Base-by-base conservation (phyloP, 2,113 vertebrate genomes). In the Corapipo altera region DNA sequence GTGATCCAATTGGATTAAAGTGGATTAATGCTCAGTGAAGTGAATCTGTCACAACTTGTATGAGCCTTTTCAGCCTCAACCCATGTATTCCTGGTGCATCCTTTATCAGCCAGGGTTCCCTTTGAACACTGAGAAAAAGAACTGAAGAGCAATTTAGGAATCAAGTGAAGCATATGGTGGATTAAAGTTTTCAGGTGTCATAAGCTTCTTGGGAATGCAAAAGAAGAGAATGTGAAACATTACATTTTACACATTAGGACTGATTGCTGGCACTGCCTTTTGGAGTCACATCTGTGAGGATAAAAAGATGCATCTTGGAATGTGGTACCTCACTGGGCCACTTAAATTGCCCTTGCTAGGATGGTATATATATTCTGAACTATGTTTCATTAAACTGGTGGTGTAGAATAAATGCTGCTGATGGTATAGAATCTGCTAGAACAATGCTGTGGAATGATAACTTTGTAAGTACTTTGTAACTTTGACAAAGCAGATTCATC, bases 1-100 rank as follows among this genome's bases (percentile, higher is more conserved):
- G 80, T 89, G 88, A 94, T 96, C 90, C 82, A 76, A 1, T 64
- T 95, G 88, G 90, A 92, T 96, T 96, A 94, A 84, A 71, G 72
- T 91, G 76, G 92, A 92, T 95, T 93, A 84, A 72, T 75, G 61
- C 62, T 87, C 61, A 61, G 76, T 83, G 90, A 91, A 91, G n/a
- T 76, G 85, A 69, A 61, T 84, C 76, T 91, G 48, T 86, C 83
- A 88, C 85, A 89, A 82, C 41, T 61, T 74, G 61, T 32, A 23
- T 23, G 72, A 92, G 77, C 46, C 57, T 61, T 91, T 81, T 72
- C 24, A 18, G 69, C 76, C 93, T 91, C 46, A 86, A 76, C 57
- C 52, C 0, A 0, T 23, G 3, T 69, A 80, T 74, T 84, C 24
- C 52, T 54, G 70, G 49, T 23, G 28, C 52, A 57, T 84, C 65